phyloP scores from a whole-genome alignment of 2,797 vertebrate genomes.

The Scolopax bukidnonensis region DNA sequence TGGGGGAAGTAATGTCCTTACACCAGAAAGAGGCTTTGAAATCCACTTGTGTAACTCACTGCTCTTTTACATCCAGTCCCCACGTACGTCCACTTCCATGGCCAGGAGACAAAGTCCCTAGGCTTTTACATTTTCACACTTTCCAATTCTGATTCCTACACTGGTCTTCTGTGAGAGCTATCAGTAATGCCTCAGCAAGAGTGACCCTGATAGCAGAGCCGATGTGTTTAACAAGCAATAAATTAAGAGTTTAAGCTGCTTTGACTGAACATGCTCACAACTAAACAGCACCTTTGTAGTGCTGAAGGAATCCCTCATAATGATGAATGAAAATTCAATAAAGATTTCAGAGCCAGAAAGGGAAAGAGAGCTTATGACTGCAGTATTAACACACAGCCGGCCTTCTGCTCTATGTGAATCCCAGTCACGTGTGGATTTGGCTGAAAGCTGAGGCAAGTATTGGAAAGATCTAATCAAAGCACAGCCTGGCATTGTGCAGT shows the following conservation, averaged over 20 bases:
- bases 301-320: constrained; percentile 52
- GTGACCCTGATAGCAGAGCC: constrained; percentile 1
- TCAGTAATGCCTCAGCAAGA: constrained; percentile 8
- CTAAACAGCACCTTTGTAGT: neutral
- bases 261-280: constrained; percentile 14
- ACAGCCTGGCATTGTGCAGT: neutral
- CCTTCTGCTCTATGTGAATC: neutral
- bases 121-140: neutral
- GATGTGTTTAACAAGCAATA: constrained; percentile 56
- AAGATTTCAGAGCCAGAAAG: constrained; percentile 12
- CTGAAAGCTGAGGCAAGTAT: neutral
- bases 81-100: neutral
- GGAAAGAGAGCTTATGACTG: neutral
- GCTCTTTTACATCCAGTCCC: neutral
- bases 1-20: neutral
- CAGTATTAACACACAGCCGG: neutral
- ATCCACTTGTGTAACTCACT: neutral
- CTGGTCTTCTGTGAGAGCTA: neutral
- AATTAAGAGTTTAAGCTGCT: constrained; percentile 54
- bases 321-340: constrained; percentile 74
- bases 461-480: neutral
- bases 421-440: neutral
- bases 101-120: neutral
- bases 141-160: neutral
- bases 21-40: neutral